Percentiles rank a stretch among this genome's conserved stretches.
Conservation (phyloP, 2,797 vertebrate species). For the Glyptemys insculpta region DNA sequence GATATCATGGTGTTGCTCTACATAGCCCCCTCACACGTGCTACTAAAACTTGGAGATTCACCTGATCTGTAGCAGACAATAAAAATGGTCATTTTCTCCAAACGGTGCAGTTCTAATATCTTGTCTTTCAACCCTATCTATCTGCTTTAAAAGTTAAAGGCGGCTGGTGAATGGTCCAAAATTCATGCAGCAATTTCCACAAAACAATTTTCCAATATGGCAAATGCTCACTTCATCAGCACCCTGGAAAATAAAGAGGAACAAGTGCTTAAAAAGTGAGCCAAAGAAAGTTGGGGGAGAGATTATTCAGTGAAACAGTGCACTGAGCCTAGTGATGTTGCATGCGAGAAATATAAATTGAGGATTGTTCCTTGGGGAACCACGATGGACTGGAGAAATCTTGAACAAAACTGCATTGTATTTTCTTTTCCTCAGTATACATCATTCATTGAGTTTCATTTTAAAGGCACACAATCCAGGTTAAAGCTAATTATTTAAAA, state of each 20-base stretch:
- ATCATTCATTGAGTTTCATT: not conserved
- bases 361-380: not conserved
- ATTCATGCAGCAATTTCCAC: not conserved
- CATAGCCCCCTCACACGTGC: not conserved
- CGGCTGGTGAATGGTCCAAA: not conserved
- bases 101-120: conserved; percentile 9
- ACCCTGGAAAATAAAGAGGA: not conserved
- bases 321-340: not conserved
- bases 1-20: not conserved
- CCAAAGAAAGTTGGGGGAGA: not conserved
- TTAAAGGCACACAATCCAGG: not conserved
- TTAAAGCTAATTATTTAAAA: not conserved
- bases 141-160: not conserved
- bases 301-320: not conserved
- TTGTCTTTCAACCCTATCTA: conserved; percentile 17
- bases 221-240: not conserved
- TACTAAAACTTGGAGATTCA: not conserved
- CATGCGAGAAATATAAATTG: not conserved
- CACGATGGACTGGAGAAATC: not conserved
- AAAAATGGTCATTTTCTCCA: not conserved
- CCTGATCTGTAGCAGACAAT: conserved; percentile 16
- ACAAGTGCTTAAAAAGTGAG: not conserved
- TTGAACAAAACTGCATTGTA: not conserved
- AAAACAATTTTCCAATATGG: not conserved
- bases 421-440: not conserved